A percentile compares a stretch with the other conserved stretches of the same genome.
Evolutionary conservation across 2,888 invertebrate species (phyloP).

Genomic region (Drosophila fungiperda): DNA sequence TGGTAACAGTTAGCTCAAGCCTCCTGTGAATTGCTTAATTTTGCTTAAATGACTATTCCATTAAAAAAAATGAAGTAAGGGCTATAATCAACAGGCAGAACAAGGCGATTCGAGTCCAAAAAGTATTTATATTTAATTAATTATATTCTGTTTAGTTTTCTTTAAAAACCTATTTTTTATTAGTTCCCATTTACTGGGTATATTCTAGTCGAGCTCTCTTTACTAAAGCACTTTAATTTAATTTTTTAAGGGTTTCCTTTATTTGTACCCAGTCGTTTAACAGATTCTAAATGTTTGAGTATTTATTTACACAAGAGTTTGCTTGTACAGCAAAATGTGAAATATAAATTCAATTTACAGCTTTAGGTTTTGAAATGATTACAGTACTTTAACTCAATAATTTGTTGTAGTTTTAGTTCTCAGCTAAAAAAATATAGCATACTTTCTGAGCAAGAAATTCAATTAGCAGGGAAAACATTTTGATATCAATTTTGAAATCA

Average conservation of each 20-base stretch:
- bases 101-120: neutral
- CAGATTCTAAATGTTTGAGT: slow-evolving; percentile 32
- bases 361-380: neutral
- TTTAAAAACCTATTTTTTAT: neutral
- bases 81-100: neutral
- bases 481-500: neutral
- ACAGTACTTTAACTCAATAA: neutral
- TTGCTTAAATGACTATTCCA: slow-evolving; percentile 16
- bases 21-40: slow-evolving; percentile 46
- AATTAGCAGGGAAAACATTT: neutral
- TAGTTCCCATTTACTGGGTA: neutral
- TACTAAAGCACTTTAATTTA: neutral
- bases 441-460: neutral
- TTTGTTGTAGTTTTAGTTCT: neutral
- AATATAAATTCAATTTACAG: neutral
- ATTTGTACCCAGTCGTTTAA: slow-evolving; percentile 2
- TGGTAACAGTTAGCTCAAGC: slow-evolving; percentile 12
- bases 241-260: neutral
- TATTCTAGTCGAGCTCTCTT: neutral
- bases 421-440: neutral
- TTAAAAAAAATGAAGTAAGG: neutral
- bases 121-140: too few relatives aligned
- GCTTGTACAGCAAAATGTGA: neutral
- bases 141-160: too few relatives aligned
- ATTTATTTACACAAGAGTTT: slow-evolving; percentile 19